phyloP scores from a whole-genome alignment of 2,888 invertebrate genomes.

The Hyposoter dolosus region DNA sequence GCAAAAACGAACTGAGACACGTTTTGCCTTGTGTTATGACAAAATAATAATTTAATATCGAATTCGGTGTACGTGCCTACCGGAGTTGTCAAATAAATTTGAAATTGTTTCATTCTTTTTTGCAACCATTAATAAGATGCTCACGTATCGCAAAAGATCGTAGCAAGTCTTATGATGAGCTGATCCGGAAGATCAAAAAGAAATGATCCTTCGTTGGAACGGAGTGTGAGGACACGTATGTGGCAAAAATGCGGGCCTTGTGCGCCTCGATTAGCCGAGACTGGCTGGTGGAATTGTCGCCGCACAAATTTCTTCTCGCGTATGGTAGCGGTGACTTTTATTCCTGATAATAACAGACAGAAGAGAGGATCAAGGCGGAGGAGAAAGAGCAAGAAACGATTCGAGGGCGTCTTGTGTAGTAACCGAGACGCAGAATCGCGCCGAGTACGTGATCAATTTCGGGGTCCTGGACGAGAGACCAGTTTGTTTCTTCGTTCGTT shows the following conservation, averaged over 20 bases:
- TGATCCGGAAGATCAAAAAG: background rate
- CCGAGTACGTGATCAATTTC: constrained; percentile 84
- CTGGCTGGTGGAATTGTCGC: constrained; percentile 79
- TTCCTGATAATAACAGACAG: constrained; percentile 84
- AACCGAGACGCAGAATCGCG: constrained; percentile 48
- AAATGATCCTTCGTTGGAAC: background rate
- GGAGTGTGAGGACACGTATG: constrained; percentile 35
- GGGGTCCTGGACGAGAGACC: constrained; percentile 59
- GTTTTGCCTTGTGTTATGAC: background rate
- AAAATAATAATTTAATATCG: constrained; percentile 31
- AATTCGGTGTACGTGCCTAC: constrained; percentile 18
- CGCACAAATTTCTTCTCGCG: constrained; percentile 77
- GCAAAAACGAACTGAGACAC: background rate
- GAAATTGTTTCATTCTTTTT: constrained; percentile 19
- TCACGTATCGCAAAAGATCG: constrained; percentile 48
- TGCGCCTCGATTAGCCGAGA: constrained; percentile 32
- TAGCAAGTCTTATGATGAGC: constrained; percentile 35
- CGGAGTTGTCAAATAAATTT: constrained; percentile 27
- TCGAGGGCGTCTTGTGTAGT: constrained; percentile 50
- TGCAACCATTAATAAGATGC: constrained; percentile 27
- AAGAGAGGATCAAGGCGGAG: constrained; percentile 65
- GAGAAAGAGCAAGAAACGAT: constrained; percentile 29
- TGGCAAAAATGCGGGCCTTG: constrained; percentile 15
- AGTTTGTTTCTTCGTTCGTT: constrained; percentile 73
- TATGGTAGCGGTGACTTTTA: constrained; percentile 85